phyloP scores from a whole-genome alignment of 2,113 vertebrate genomes.

The Antechinus stuartii region DNA sequence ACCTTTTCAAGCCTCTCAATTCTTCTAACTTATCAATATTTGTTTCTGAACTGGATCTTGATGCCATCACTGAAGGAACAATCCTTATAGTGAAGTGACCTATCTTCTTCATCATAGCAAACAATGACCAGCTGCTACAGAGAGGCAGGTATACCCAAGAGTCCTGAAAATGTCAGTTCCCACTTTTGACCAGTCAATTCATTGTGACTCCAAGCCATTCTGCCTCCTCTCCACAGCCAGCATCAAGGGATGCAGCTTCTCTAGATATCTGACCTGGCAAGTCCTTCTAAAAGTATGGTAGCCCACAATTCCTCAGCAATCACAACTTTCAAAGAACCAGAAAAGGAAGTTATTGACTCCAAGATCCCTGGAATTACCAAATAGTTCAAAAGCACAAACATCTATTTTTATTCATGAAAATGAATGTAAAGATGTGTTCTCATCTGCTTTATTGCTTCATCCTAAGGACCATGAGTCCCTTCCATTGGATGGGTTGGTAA shows the following conservation, averaged over 20 bases:
- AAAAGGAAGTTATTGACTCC: not conserved
- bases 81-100: not conserved
- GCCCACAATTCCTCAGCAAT: not conserved
- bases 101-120: not conserved
- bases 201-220: not conserved
- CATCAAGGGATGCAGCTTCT: not conserved
- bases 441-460: not conserved
- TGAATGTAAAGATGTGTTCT: not conserved
- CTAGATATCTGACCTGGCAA: not conserved
- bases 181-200: not conserved
- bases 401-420: not conserved
- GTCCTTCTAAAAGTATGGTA: not conserved
- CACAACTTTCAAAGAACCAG: not conserved
- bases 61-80: not conserved
- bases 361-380: not conserved
- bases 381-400: not conserved
- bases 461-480: not conserved
- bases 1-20: not conserved
- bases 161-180: not conserved
- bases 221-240: not conserved
- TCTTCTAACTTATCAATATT: not conserved
- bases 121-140: not conserved
- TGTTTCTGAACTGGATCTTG: not conserved
- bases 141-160: not conserved
- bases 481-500: not conserved